Evolutionary conservation across 2,113 vertebrate genomes (phyloP), one percentile per base, ranked within the genome.

Genomic region (Rousettus leschenaultii): DNA sequence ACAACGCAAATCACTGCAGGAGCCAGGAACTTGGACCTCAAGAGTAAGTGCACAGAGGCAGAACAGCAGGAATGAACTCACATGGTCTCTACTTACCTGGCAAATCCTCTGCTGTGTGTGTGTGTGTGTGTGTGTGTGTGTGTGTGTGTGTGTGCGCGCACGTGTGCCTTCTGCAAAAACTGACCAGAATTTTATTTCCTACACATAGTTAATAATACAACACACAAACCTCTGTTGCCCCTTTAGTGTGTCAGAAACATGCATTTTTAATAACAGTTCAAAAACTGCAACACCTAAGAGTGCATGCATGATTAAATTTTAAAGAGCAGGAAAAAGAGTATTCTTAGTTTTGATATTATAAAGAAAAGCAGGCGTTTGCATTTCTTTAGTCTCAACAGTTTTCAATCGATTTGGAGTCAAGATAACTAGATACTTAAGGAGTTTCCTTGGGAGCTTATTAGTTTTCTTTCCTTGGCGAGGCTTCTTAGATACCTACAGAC

Each of bases 11-110:
- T 99, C 93, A 99, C 99, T 3, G 98, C 99, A 0, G 99, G 99
- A 97, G 99, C 99, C 97, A 99, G 99, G 97, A 99, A 99, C 97
- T 98, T 99, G 88, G 99, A 99, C 97, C 99, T 99, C 53, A 99
- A 99, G 98, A 99, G 99, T 99, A 98, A 99, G 99, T 98, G 15
- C 61, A 0, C 4, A 1, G 3, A 8, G 2, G 21, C 43, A 43
- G 30, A n/a, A 13, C 10, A 53, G 28, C 43, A 26, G 57, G 82
- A n/a, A 0, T 3, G 1, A 6, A 5, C 12, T 9, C 16, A 15
- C 15, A 0, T 1, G 3, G 51, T 24, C 35, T 61, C n/a, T 9
- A 7, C 22, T 28, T 53, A 24, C 4, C 3, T 22, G 59, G 13
- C 11, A 43, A 18, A 3, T 5, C 21, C 55, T 77, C 51, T 65